Evolutionary conservation across 2,797 vertebrate genomes (phyloP).

Genomic region (Silurus aristotelis): DNA sequence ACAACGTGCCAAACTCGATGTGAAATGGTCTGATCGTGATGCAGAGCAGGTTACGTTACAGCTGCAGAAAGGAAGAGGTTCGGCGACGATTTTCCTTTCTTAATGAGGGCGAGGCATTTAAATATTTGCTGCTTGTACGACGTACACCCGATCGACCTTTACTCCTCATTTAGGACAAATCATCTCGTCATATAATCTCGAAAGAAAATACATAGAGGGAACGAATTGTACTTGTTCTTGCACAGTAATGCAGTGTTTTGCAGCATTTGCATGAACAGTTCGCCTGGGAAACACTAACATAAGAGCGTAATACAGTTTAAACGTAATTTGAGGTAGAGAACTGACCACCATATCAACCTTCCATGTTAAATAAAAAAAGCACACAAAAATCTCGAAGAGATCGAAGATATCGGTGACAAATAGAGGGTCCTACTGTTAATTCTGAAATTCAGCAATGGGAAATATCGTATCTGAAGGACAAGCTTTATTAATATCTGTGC

Average conservation of each 20-base stretch:
- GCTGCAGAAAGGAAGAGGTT: slow-evolving; percentile 1
- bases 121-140: background rate
- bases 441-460: background rate
- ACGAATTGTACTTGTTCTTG: background rate
- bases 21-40: slow-evolving; percentile 18
- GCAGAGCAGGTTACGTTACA: slow-evolving; percentile 16
- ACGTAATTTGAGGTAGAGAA: background rate
- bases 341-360: background rate
- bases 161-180: slow-evolving; percentile 8
- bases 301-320: background rate
- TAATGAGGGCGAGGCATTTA: background rate
- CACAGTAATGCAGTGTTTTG: too few relatives aligned
- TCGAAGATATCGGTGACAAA: background rate
- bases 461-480: background rate
- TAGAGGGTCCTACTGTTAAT: background rate
- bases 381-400: background rate
- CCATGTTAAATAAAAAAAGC: background rate
- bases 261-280: background rate
- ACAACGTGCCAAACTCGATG: slow-evolving; percentile 49
- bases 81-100: background rate
- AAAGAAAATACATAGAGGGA: background rate
- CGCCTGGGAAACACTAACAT: background rate
- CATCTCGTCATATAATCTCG: background rate
- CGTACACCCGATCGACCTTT: background rate
- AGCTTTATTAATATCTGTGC: background rate